A percentile compares a stretch with the other conserved stretches of the same genome.
phyloP scores from a whole-genome alignment of 2,888 invertebrate genomes.

The Brachyptera putata region DNA sequence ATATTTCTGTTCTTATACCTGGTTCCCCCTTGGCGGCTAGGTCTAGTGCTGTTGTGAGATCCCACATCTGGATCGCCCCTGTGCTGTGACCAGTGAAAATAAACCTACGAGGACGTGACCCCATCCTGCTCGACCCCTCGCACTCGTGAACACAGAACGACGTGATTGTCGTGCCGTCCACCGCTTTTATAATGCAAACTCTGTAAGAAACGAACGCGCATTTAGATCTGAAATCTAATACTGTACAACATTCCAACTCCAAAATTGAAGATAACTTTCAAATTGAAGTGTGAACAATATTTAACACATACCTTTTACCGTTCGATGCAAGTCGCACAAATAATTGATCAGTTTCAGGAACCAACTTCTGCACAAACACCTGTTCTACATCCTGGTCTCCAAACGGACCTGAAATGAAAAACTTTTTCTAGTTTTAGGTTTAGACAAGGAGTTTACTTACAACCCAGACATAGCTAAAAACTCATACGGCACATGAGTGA shows the following conservation, averaged over 20 bases:
- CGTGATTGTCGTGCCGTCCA: slow-evolving; percentile 89
- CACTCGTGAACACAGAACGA: slow-evolving; percentile 97
- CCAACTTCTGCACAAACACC: slow-evolving; percentile 96
- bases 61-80: slow-evolving; percentile 97
- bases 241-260: too few relatives aligned
- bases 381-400: slow-evolving; percentile 98
- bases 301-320: slow-evolving; percentile 75
- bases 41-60: slow-evolving; percentile 91
- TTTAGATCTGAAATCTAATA: too few relatives aligned
- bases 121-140: slow-evolving; percentile 92
- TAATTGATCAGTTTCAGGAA: slow-evolving; percentile 92
- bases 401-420: slow-evolving; percentile 67
- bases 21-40: slow-evolving; percentile 53
- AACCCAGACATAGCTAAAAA: too few relatives aligned
- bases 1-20: slow-evolving; percentile 37
- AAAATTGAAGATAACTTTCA: too few relatives aligned
- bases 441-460: too few relatives aligned
- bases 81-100: slow-evolving; percentile 90
- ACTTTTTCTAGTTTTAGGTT: too few relatives aligned
- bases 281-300: too few relatives aligned
- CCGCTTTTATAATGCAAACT: slow-evolving; percentile 90
- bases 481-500: too few relatives aligned
- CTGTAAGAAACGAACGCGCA: slow-evolving; percentile 46
- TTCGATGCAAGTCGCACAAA: slow-evolving; percentile 93
- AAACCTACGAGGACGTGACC: slow-evolving; percentile 79